Evolutionary conservation across 2,113 vertebrate genomes (phyloP).

Genomic region (cat (Felis catus)): F.catus_Fca126_mat1.0 CM031420.1:7816001-7816500

Average conservation of each 20-base stretch:
- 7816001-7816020: background rate
- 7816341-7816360: slow-evolving; percentile 3
- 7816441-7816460: background rate
- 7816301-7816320: background rate
- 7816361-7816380: slow-evolving; percentile 29
- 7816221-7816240: rapidly evolving
- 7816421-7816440: slow-evolving; percentile 27
- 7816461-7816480: background rate
- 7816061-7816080: background rate
- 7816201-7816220: background rate
- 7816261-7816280: background rate
- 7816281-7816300: background rate
- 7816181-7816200: background rate
- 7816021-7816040: background rate
- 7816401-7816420: slow-evolving; percentile 57
- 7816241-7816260: rapidly evolving
- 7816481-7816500: slow-evolving; percentile 36
- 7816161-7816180: background rate
- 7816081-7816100: background rate
- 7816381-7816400: slow-evolving; percentile 35
- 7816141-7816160: background rate
- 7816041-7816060: background rate
- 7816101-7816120: background rate
- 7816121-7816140: background rate
- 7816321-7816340: background rate